phyloP scores from a whole-genome alignment of 2,113 vertebrate species.

The Lethenteron camtschaticum region DNA sequence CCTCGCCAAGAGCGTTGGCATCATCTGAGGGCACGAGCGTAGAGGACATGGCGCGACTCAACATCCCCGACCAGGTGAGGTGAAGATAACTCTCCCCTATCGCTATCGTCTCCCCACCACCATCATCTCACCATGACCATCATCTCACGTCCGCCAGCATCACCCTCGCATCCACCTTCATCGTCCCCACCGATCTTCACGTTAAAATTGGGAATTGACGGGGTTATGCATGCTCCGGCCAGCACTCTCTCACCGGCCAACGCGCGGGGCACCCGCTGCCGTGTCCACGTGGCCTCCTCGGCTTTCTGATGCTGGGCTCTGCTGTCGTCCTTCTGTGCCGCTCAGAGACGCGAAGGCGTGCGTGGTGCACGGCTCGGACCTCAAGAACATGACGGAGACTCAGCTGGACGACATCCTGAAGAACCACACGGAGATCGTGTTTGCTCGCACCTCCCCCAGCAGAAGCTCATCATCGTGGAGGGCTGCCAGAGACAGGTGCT shows the following conservation, averaged over 20 bases:
- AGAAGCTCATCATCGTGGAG: conserved; percentile 62
- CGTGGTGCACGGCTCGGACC: conserved; percentile 46
- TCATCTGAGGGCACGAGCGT: conserved; percentile 75
- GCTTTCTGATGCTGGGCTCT: too few relatives aligned
- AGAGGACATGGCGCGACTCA: conserved; percentile 66
- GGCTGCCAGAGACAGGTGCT: conserved; percentile 27
- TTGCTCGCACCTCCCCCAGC: conserved; percentile 63
- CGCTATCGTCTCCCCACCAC: too few relatives aligned
- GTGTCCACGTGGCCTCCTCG: too few relatives aligned
- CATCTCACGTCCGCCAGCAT: neutral
- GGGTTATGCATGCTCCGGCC: too few relatives aligned
- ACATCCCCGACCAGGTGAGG: conserved; percentile 67
- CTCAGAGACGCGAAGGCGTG: conserved; percentile 46
- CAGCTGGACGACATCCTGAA: conserved; percentile 54
- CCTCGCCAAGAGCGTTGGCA: conserved; percentile 69
- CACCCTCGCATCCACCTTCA: too few relatives aligned
- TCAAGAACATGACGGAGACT: conserved; percentile 47
- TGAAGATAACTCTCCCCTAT: conserved; percentile 11
- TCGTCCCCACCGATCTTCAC: too few relatives aligned
- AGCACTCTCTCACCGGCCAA: too few relatives aligned
- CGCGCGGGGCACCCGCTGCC: too few relatives aligned
- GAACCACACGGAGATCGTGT: conserved; percentile 53
- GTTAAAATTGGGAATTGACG: too few relatives aligned
- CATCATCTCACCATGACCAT: neutral
- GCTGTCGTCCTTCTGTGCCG: too few relatives aligned